These are phyloP conservation scores for Andrena fulva DNA, from an alignment of 2,888 invertebrate species.

Conservation along the genomic window DNA sequence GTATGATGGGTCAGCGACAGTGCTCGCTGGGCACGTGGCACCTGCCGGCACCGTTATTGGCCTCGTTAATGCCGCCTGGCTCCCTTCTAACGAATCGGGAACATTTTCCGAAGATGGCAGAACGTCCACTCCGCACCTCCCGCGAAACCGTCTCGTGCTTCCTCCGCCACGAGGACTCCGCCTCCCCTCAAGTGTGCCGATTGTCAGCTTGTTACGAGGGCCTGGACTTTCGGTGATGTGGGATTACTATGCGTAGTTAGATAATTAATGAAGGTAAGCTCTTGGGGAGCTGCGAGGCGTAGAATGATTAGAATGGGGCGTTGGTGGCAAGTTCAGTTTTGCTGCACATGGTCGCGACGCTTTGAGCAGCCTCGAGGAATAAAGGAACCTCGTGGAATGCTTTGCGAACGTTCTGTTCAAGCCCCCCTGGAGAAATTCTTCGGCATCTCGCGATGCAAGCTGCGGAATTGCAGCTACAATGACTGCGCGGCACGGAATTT, in stretches of 20 bases:
- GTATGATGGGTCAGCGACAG: conserved; percentile 51
- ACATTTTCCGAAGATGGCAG: conserved; percentile 62
- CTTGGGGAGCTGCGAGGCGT: no score
- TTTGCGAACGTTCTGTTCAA: background rate
- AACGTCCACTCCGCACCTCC: conserved; percentile 17
- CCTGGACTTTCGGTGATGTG: no score
- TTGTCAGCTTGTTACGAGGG: background rate
- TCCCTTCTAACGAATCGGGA: conserved; percentile 74
- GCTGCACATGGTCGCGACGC: no score
- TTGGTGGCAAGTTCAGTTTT: no score
- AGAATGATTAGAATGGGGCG: no score
- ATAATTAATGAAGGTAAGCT: no score
- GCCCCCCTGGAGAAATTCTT: background rate
- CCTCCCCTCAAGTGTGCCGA: background rate
- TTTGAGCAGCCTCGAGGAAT: background rate
- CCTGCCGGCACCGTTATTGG: conserved; percentile 80
- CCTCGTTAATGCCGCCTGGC: conserved; percentile 75
- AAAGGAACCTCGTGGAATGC: background rate
- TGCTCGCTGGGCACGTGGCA: conserved; percentile 68
- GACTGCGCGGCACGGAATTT: background rate
- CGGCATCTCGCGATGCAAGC: background rate
- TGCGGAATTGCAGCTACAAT: background rate
- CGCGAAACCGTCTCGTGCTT: background rate
- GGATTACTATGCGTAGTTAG: no score
- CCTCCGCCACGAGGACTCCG: background rate